A percentile compares a stretch with the other conserved stretches of the same genome.
Conservation (phyloP, 2,113 vertebrate genomes). For the Petaurus breviceps region DNA sequence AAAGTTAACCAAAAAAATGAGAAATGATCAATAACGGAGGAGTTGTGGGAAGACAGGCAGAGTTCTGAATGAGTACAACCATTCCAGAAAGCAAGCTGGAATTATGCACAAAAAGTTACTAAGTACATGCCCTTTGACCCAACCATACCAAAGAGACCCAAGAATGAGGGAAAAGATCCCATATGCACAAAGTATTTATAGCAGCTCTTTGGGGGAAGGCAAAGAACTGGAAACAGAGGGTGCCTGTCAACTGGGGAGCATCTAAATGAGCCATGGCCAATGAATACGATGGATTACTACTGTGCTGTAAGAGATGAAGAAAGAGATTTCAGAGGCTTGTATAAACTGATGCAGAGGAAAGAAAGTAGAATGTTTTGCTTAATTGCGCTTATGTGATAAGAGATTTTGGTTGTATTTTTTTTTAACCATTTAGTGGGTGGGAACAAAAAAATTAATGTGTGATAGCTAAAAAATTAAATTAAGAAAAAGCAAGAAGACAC, state of each 20-base stretch:
- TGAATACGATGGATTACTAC: background rate
- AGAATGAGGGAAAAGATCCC: background rate
- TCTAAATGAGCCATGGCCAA: background rate
- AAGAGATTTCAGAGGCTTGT: background rate
- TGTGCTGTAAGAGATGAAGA: background rate
- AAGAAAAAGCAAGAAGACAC: background rate
- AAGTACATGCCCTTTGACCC: background rate
- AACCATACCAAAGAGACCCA: background rate
- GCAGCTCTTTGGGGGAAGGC: background rate
- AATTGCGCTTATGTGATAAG: background rate
- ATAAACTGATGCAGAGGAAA: background rate
- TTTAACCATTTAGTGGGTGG: background rate
- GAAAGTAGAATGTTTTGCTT: background rate
- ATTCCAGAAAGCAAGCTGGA: background rate
- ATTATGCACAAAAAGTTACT: background rate
- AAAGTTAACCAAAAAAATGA: background rate
- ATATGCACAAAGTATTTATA: background rate
- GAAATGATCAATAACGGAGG: background rate
- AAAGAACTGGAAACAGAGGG: background rate
- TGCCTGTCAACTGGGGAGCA: background rate
- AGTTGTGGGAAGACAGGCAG: background rate
- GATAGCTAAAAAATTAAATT: background rate
- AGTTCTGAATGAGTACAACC: background rate
- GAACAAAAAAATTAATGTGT: background rate
- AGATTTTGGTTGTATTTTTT: background rate